Evolutionary conservation across 2,888 invertebrate genomes (phyloP), one percentile per base, ranked within the genome.

Genomic region (Scaeva pyrastri): DNA sequence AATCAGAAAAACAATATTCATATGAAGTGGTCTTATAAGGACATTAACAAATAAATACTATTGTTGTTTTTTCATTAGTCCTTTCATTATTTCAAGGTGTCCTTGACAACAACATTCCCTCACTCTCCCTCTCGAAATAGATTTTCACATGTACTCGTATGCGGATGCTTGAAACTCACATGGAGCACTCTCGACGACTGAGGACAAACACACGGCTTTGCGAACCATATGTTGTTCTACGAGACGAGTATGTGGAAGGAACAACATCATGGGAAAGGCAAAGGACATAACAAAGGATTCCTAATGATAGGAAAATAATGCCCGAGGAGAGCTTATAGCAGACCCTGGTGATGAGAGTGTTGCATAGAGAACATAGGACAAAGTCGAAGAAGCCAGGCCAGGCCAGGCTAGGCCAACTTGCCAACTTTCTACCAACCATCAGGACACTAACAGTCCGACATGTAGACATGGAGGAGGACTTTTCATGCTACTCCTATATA

Each of bases 1-100:
- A 73, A 36, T 41, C 60, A 52, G 56, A 39, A 73, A 60, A 58
- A 68, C 73, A 77, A 71, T n/a, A n/a, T 73, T 71, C 77, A 82
- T 81, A 82, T 81, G 86, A 48, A 86, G 82, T 86, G 86, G 77
- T 71, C 74, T 74, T 70, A 66, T 74, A 82, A 82, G 86, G 74
- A 82, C 82, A 86, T 86, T 82, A 86, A 66, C 82, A 86, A 86
- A 86, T 86, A 86, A 82, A 86, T 78, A 58, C 82, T 70, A 78
- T 82, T 86, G 86, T 86, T 86, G 82, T 82, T 86, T 82, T 86
- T 82, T 82, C 86, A 86, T 86, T 86, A 86, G 86, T 86, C 86
- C 86, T 78, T 82, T 86, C 81, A 81, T 81, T 86, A 86, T 86
- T 86, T 78, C 82, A 86, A 86, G 81, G 86, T 86, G 86, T 82